These are phyloP conservation scores for Aspidapion aeneum DNA, from an alignment of 2,888 invertebrate species.

Conservation along the genomic window DNA sequence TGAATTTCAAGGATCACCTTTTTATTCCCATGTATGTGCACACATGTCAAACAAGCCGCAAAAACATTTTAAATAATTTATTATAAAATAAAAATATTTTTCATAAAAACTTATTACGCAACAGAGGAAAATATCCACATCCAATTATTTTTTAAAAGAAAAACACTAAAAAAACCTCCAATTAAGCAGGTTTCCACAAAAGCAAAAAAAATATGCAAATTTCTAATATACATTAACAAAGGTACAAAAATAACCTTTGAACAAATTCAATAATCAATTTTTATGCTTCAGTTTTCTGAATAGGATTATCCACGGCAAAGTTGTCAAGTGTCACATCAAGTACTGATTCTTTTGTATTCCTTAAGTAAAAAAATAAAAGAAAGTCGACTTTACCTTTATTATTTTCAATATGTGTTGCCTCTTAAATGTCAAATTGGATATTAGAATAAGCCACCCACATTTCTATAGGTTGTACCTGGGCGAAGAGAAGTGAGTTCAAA, in stretches of 20 bases:
- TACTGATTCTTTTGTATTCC: neutral
- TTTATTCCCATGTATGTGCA: slow-evolving; percentile 23
- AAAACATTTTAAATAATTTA: neutral
- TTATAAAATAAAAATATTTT: neutral
- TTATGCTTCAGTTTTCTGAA: neutral
- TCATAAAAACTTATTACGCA: neutral
- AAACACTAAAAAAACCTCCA: neutral
- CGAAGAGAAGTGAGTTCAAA: neutral
- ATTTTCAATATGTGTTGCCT: neutral
- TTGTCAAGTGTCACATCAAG: neutral
- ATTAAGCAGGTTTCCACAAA: neutral
- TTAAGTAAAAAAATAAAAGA: neutral
- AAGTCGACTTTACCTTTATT: neutral
- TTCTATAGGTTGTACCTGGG: neutral
- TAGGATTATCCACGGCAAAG: neutral
- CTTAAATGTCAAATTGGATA: neutral
- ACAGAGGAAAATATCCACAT: neutral
- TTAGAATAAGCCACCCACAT: neutral
- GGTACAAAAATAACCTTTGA: neutral
- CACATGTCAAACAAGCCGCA: neutral
- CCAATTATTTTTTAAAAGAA: neutral
- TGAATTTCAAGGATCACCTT: slow-evolving; percentile 33
- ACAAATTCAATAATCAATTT: neutral
- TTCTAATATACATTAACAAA: neutral
- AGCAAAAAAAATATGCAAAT: neutral